Percentiles rank a stretch among this genome's conserved stretches.
Conservation (phyloP, 2,888 invertebrate species). For the Coelopa pilipes region DNA sequence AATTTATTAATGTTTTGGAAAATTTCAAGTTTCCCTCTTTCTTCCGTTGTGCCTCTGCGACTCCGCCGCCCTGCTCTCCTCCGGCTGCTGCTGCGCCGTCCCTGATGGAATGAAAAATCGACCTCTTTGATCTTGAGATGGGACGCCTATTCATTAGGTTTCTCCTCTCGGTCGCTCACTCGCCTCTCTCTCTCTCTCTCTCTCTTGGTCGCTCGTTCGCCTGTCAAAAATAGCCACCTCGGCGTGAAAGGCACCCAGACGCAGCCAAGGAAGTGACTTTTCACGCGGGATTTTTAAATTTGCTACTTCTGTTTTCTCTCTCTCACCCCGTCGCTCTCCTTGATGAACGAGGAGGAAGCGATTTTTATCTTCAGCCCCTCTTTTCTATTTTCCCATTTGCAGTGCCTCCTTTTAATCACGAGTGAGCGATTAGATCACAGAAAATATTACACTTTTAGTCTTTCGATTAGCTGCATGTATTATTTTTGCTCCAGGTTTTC, state of each 20-base stretch:
- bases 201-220: too few relatives aligned
- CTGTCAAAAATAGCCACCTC: slow-evolving; percentile 12
- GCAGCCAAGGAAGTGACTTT: not conserved
- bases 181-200: too few relatives aligned
- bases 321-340: too few relatives aligned
- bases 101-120: slow-evolving; percentile 34
- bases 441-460: too few relatives aligned
- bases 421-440: too few relatives aligned
- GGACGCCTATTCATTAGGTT: slow-evolving; percentile 26
- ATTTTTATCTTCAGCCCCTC: too few relatives aligned
- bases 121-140: slow-evolving; percentile 34
- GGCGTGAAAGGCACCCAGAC: not conserved
- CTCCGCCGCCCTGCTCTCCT: not conserved
- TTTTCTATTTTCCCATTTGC: too few relatives aligned
- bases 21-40: slow-evolving; percentile 21
- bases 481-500: too few relatives aligned
- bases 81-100: not conserved
- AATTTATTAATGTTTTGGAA: slow-evolving; percentile 38
- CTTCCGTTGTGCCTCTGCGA: not conserved
- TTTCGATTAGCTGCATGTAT: too few relatives aligned
- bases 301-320: not conserved
- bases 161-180: not conserved
- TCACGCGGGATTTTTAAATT: not conserved
- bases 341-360: too few relatives aligned
- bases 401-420: too few relatives aligned